These are phyloP conservation scores for Eulacestoma nigropectus DNA, from an alignment of 2,113 vertebrate species.

Conservation along the genomic window DNA sequence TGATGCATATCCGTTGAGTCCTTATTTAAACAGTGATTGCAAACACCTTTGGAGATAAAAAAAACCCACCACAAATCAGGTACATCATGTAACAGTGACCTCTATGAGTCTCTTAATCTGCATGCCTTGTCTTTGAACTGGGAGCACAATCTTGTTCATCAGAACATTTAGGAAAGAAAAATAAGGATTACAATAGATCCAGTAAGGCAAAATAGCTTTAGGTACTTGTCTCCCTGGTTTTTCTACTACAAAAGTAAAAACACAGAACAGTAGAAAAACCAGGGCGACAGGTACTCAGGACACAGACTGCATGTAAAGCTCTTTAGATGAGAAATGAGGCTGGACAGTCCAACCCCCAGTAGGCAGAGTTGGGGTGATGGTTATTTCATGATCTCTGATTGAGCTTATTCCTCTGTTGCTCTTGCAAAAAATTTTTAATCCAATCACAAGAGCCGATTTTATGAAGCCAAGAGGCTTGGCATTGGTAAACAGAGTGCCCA, in stretches of 20 bases:
- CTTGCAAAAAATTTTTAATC: not conserved
- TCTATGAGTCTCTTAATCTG: not conserved
- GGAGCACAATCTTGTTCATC: not conserved
- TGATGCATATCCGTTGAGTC: accelerated
- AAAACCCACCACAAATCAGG: accelerated
- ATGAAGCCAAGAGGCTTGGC: not conserved
- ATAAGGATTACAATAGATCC: not conserved
- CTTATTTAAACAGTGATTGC: not conserved
- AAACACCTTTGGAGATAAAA: not conserved
- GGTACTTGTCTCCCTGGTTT: too few species aligned
- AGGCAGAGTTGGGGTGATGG: not conserved
- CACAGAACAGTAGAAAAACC: too few species aligned
- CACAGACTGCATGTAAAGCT: not conserved
- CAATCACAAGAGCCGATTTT: not conserved
- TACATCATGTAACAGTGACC: not conserved
- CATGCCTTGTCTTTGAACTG: not conserved
- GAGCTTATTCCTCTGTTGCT: not conserved
- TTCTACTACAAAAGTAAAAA: too few species aligned
- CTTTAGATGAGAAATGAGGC: not conserved
- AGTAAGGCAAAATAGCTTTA: not conserved
- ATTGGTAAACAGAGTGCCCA: not conserved
- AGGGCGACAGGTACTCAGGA: too few species aligned
- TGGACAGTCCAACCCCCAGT: not conserved
- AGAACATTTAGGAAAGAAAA: not conserved
- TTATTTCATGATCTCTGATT: not conserved